These are phyloP conservation scores for Camponotus pennsylvanicus DNA, from an alignment of 1,140 invertebrate genomes.

Conservation along the genomic window DNA sequence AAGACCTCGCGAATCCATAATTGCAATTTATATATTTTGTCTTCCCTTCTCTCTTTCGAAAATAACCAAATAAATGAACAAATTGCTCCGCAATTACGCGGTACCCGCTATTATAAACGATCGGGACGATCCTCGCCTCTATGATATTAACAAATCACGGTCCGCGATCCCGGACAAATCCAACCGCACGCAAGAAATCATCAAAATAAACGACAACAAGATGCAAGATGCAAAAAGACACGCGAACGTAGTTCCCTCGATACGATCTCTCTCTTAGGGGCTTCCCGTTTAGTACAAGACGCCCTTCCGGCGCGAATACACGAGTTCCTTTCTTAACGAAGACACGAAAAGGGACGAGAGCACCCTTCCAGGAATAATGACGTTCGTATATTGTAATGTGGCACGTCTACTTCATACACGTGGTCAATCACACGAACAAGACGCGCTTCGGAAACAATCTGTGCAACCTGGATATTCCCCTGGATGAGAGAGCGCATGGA, in stretches of 20 bases:
- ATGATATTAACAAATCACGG: slow-evolving; percentile 41
- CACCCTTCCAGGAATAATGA: slow-evolving; percentile 42
- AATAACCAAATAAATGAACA: neutral
- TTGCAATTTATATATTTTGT: slow-evolving; percentile 3
- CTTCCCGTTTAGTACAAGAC: slow-evolving; percentile 31
- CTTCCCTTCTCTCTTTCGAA: neutral
- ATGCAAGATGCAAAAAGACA: slow-evolving; percentile 14
- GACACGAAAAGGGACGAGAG: slow-evolving; percentile 45
- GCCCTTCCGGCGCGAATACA: slow-evolving; percentile 54
- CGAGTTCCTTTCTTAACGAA: slow-evolving; percentile 64
- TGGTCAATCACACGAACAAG: slow-evolving; percentile 42
- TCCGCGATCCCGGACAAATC: slow-evolving; percentile 2
- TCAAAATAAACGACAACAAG: neutral
- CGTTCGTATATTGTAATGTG: slow-evolving; percentile 55
- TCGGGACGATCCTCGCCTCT: neutral
- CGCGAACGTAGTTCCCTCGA: slow-evolving; percentile 30
- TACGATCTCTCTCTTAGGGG: neutral
- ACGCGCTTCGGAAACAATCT: slow-evolving; percentile 74
- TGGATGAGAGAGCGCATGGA: slow-evolving; percentile 60
- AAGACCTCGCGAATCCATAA: neutral
- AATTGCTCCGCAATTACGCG: neutral
- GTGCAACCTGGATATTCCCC: slow-evolving; percentile 58
- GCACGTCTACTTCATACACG: slow-evolving; percentile 48
- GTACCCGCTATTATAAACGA: neutral
- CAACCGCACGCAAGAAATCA: slow-evolving; percentile 21